Base-by-base conservation (phyloP, 2,113 vertebrate genomes). In the Tor tambroides region DNA sequence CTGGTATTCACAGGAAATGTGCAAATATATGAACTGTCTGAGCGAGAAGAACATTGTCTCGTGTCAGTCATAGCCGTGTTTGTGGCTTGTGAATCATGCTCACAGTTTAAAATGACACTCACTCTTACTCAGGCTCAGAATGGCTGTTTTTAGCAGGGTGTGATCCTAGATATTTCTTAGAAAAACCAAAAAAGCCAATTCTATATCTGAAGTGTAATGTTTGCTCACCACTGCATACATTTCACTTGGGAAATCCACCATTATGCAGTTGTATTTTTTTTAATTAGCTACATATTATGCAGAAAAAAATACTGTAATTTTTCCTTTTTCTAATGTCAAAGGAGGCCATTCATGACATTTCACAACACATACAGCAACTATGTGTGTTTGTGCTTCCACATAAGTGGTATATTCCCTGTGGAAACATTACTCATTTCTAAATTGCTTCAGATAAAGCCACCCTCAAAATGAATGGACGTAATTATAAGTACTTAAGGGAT, bases 41-140 rank as follows among this genome's bases (percentile, higher is more conserved):
- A 67, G 80, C 3, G 80, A 82, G 61, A 82, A 82, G 80, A 82
- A 82, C 80, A 82, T 65, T 67, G 80, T 82, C 61, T 82, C 8
- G 23, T 82, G 80, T 82, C 80, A 82, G 61, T 82, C 80, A 81
- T 23, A 21, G 80, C 59, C 6, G 6, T 2, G n/a, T 76, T 49
- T 26, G 74, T 26, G 74, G 43, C 26, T 10, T 5, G 19, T 82
- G 59, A 82, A 43, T 82, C 80, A 82, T 21, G 11, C 35, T 82
- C 23, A 43, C 80, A 43, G 59, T 61, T 82, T 21, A n/a, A 82
- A 67, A 17, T 46, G 38, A 63, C 80, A 82, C 26, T 76, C 43
- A 82, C 80, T 14, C 38, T 67, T 82, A 82, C n/a, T 82, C 56
- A 65, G 80, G 80, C 7, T 82, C 80, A 67, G 59, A 82, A 82